Conservation (phyloP, 2,888 invertebrate genomes). For the Zonitis immaculata region DNA sequence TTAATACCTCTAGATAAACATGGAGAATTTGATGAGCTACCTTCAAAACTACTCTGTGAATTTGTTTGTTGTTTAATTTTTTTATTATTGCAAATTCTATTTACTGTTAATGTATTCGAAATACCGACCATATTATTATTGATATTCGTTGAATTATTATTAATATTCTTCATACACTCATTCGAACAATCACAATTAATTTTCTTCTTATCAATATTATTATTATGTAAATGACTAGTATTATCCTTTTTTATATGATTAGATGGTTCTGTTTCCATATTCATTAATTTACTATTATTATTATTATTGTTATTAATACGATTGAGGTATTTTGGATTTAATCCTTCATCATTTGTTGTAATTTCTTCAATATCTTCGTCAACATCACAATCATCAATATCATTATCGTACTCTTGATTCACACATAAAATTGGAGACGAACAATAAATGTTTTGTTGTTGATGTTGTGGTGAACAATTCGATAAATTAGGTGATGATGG, state of each 20-base stretch:
- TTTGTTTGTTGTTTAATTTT: constrained; percentile 47
- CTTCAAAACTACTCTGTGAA: constrained; percentile 51
- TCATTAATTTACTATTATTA: no score
- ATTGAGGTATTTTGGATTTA: constrained; percentile 29
- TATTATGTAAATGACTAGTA: constrained; percentile 18
- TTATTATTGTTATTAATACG: constrained; percentile 23
- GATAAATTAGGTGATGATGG: constrained; percentile 32
- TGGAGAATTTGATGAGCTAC: constrained; percentile 52
- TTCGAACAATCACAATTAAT: constrained; percentile 25
- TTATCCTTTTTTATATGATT: constrained; percentile 22
- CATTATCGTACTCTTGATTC: background rate
- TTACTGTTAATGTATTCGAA: constrained; percentile 39
- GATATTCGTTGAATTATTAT: constrained; percentile 40
- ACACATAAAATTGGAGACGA: background rate
- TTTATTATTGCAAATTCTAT: constrained; percentile 33
- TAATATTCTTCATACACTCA: constrained; percentile 37
- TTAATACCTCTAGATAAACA: constrained; percentile 58
- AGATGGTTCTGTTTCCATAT: constrained; percentile 33
- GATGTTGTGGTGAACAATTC: constrained; percentile 11
- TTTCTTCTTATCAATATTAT: constrained; percentile 14
- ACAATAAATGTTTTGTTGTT: background rate
- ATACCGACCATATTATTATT: constrained; percentile 37
- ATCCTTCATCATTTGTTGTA: constrained; percentile 15
- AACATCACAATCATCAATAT: background rate
- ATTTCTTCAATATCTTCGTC: background rate